Conservation (phyloP, 2,113 vertebrate species). For the Pampusana beccarii region DNA sequence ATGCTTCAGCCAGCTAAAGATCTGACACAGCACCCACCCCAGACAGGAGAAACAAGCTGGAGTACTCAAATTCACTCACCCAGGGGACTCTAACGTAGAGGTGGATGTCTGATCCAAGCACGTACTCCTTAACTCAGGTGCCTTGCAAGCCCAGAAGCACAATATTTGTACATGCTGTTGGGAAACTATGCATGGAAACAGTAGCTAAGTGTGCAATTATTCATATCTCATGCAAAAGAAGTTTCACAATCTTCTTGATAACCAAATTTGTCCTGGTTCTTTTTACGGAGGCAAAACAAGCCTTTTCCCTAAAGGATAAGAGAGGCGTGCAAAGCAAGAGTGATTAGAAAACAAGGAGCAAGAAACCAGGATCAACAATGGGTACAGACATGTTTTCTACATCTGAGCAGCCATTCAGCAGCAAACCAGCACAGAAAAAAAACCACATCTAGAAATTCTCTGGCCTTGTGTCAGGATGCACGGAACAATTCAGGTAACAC, state of each 20-base stretch:
- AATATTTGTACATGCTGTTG: neutral
- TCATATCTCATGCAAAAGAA: slow-evolving; percentile 18
- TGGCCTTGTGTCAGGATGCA: neutral
- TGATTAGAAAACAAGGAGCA: neutral
- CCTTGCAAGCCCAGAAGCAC: neutral
- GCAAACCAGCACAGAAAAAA: neutral
- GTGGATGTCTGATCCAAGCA: neutral
- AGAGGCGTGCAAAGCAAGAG: neutral
- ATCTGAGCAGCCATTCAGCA: neutral
- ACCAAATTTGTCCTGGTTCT: neutral
- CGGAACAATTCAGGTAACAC: neutral
- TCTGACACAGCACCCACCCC: neutral
- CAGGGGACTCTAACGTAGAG: neutral
- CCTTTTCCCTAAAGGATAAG: neutral
- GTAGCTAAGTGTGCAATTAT: neutral
- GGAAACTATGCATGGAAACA: neutral
- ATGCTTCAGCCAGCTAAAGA: neutral
- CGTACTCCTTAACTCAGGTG: neutral
- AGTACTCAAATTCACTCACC: neutral
- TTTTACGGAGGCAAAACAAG: neutral
- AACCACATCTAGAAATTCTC: neutral
- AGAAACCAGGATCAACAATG: neutral
- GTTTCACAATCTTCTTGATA: slow-evolving; percentile 15
- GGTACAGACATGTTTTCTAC: neutral
- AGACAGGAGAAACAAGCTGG: neutral